These are phyloP conservation scores for Zaprionus bogoriensis DNA, from an alignment of 2,888 invertebrate genomes.

Conservation along the genomic window DNA sequence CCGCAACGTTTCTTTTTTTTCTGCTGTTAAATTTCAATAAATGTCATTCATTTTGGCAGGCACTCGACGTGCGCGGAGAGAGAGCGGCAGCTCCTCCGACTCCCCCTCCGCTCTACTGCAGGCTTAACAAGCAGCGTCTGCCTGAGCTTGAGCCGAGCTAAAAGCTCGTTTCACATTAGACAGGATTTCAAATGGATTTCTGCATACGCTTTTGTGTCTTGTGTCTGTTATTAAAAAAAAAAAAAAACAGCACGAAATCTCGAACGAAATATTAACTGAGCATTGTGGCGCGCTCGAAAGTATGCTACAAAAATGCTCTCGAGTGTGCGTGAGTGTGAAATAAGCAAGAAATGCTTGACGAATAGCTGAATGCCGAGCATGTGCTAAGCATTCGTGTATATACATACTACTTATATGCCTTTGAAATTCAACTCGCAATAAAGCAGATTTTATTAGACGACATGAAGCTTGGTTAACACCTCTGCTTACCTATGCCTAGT, in stretches of 20 bases:
- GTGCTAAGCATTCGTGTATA: no score
- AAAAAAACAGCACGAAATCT: conserved; percentile 34
- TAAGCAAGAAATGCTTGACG: not conserved
- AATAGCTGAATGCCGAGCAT: not conserved
- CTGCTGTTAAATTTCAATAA: conserved; percentile 68
- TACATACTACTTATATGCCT: no score
- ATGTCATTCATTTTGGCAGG: conserved; percentile 78
- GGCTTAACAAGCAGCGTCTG: conserved; percentile 4
- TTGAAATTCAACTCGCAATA: no score
- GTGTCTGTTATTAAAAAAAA: conserved; percentile 70
- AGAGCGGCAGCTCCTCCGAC: not conserved
- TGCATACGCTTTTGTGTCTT: conserved; percentile 52
- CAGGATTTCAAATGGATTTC: conserved; percentile 68
- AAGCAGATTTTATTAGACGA: not conserved
- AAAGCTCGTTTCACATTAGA: conserved; percentile 55
- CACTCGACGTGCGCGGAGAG: conserved; percentile 60
- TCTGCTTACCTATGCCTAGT: conserved; percentile 23
- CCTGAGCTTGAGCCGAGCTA: not conserved
- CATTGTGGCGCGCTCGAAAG: conserved; percentile 18
- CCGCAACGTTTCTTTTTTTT: conserved; percentile 6
- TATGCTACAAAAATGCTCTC: conserved; percentile 16
- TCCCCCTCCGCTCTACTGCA: conserved; percentile 2
- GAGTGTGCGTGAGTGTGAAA: not conserved
- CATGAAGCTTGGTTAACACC: not conserved
- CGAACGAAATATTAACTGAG: conserved; percentile 28